Evolutionary conservation across 2,113 vertebrate species (phyloP).

Genomic region (Rhabdomys dilectus): DNA sequence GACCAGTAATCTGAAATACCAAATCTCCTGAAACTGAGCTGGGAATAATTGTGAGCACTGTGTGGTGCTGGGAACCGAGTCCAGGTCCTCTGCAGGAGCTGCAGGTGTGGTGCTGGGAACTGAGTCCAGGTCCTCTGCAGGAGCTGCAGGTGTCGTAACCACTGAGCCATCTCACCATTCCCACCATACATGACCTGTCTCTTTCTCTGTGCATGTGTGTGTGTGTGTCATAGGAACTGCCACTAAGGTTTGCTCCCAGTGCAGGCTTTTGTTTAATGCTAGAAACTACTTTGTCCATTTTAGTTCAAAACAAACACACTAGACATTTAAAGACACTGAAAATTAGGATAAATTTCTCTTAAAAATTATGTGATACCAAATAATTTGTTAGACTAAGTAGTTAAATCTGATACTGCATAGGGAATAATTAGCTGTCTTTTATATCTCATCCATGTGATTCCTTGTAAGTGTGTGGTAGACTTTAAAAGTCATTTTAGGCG

Average conservation of each 20-base stretch:
- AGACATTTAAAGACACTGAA: conserved; percentile 44
- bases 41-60: not conserved
- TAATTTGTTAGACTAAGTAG: not conserved
- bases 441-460: not conserved
- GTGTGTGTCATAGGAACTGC: not conserved
- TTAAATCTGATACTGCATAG: conserved; percentile 42
- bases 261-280: not conserved
- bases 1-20: not conserved
- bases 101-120: not conserved
- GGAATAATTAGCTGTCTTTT: not conserved
- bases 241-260: not conserved
- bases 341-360: not conserved
- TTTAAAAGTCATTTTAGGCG: conserved; percentile 47
- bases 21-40: not conserved
- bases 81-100: not conserved
- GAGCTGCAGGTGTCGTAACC: not conserved
- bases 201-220: not conserved
- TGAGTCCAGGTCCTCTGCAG: not conserved
- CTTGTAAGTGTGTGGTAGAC: conserved; percentile 22
- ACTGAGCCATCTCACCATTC: not conserved
- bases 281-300: conserved; percentile 40
- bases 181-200: not conserved
- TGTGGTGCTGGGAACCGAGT: not conserved
- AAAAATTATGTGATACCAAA: not conserved
- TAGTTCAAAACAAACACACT: conserved; percentile 38